Conservation (phyloP, 2,113 vertebrate genomes). For the Crotalus helleri region DNA sequence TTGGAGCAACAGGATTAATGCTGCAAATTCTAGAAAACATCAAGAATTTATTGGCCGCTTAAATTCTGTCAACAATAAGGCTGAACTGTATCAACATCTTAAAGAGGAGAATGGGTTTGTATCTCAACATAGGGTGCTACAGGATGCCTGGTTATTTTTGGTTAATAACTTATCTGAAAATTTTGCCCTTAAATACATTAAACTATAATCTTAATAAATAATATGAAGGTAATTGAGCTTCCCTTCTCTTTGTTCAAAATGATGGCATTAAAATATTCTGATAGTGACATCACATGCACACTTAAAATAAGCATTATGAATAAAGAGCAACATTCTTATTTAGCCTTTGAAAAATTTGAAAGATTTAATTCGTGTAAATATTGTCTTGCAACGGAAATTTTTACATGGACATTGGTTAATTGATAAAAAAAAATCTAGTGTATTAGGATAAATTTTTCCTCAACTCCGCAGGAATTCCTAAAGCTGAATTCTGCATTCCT, state of each 20-base stretch:
- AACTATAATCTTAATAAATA: not conserved
- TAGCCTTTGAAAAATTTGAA: not conserved
- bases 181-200: not conserved
- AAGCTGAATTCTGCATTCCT: not conserved
- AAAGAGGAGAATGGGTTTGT: slow-evolving; percentile 97
- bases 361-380: not conserved
- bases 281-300: not conserved
- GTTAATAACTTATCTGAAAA: not conserved
- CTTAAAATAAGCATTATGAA: not conserved
- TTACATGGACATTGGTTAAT: not conserved
- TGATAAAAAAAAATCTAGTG: not conserved
- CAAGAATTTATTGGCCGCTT: slow-evolving; percentile 91
- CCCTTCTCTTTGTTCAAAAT: not conserved
- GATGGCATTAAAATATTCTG: not conserved
- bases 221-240: not conserved
- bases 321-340: not conserved
- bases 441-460: not conserved
- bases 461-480: not conserved
- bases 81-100: slow-evolving; percentile 94
- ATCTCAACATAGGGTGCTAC: slow-evolving; percentile 24
- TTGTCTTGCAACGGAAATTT: not conserved
- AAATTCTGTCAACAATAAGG: slow-evolving; percentile 91
- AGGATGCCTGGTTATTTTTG: not conserved
- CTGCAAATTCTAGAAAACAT: slow-evolving; percentile 95
- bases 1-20: slow-evolving; percentile 94